Evolutionary conservation across 1,140 invertebrate genomes (phyloP).

Genomic region (Drosophila ohnishii): DNA sequence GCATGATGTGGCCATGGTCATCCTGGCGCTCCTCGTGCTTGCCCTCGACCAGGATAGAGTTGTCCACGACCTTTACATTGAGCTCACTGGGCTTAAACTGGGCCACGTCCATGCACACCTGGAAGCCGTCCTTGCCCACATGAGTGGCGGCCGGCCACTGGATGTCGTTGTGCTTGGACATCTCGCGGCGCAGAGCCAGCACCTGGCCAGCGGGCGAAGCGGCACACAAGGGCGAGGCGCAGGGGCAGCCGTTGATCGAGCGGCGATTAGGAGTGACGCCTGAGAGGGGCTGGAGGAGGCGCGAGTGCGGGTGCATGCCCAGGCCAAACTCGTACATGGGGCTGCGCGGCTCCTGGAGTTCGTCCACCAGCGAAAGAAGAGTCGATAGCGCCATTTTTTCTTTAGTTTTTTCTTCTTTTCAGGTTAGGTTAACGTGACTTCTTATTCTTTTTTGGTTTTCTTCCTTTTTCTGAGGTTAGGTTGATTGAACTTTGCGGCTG

Average conservation of each 20-base stretch:
- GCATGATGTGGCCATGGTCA: conserved; percentile 85
- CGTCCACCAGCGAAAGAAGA: conserved; percentile 58
- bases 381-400: conserved; percentile 65
- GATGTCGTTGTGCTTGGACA: conserved; percentile 36
- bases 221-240: conserved; percentile 52
- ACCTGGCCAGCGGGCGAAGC: conserved; percentile 52
- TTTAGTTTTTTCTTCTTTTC: conserved; percentile 3
- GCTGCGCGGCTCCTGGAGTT: conserved; percentile 52
- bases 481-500: conserved; percentile 35
- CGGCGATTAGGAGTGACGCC: conserved; percentile 7
- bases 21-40: conserved; percentile 89
- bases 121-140: conserved; percentile 80
- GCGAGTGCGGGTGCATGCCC: conserved; percentile 50
- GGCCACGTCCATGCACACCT: conserved; percentile 87
- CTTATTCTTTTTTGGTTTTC: not conserved
- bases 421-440: conserved; percentile 14
- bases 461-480: conserved; percentile 20
- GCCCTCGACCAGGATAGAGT: conserved; percentile 87
- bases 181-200: conserved; percentile 46
- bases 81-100: conserved; percentile 90
- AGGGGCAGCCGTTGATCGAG: conserved; percentile 54
- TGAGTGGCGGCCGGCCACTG: conserved; percentile 41
- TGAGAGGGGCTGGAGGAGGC: conserved; percentile 28
- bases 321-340: conserved; percentile 63
- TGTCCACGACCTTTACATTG: conserved; percentile 88